Base-by-base conservation (phyloP, 2,888 invertebrate species). In the Pecten maximus region DNA sequence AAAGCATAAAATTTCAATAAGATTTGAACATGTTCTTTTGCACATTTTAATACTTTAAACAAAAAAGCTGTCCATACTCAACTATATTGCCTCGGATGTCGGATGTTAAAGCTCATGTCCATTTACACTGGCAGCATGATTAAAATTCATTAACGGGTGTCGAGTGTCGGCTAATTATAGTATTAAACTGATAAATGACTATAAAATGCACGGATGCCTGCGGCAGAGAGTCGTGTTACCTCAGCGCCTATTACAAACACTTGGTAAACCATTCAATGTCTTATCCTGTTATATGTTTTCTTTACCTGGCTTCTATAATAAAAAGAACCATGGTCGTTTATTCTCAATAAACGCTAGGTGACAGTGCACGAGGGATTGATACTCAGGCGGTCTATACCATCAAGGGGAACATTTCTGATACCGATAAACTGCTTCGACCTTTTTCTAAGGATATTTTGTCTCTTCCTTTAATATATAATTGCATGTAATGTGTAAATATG, bases 101-200 rank as follows among this genome's bases (percentile, higher is more conserved):
- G 28, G 35, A 74, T 28, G 35, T 74, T 12, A 54, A 74, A 74
- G 28, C 35, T 74, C 74, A 74, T 74, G 74, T 74, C 35, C 28
- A 74, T 74, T 74, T 35, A 74, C 10, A 74, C 74, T 0, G 74
- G 12, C 35, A 35, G 35, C 12, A 35, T 74, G 74, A 74, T 74
- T 74, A 74, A 74, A 74, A 74, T 74, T 74, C 74, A 74, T 74
- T 74, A 74, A 74, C 35, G 74, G 74, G 74, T 74, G 74, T 74
- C 28, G 74, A 35, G 15, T 74, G 12, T 74, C 74, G 74, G 74
- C 74, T 74, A 74, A 74, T 74, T 74, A 74, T 35, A 74, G 74
- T 74, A 74, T 74, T 74, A 74, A 74, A 74, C 74, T 74, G 74
- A 74, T 74, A 74, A 74, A 74, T 74, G 74, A 74, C 74, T 74